Conservation (phyloP, 2,888 invertebrate genomes). For the Tipula confusa region DNA sequence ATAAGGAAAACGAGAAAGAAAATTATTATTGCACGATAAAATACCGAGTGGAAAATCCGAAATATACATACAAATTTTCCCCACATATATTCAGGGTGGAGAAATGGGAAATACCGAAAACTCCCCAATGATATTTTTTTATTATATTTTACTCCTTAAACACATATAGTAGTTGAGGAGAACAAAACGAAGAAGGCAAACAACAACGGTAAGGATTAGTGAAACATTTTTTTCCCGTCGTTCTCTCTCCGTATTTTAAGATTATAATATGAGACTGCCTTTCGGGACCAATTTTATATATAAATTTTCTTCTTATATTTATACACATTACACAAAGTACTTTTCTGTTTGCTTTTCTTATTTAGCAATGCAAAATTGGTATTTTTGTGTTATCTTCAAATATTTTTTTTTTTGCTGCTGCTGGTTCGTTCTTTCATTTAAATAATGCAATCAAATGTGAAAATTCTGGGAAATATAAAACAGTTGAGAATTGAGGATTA, state of each 20-base stretch:
- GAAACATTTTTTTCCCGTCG: not conserved
- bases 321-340: not conserved
- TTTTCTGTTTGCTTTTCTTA: not conserved
- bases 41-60: not conserved
- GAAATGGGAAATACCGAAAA: not conserved
- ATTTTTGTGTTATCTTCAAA: not conserved
- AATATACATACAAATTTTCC: not conserved
- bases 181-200: not conserved
- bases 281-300: constrained; percentile 31
- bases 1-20: constrained; percentile 25
- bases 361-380: not conserved
- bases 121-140: constrained; percentile 26
- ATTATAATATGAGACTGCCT: constrained; percentile 13
- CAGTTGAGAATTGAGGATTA: not conserved
- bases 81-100: not conserved
- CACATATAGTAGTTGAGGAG: not conserved
- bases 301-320: constrained; percentile 16
- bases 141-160: constrained; percentile 6
- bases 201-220: constrained; percentile 3
- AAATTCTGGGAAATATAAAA: not conserved
- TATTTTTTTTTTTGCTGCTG: not conserved
- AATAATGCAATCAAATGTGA: not conserved
- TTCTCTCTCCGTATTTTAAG: not conserved
- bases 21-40: constrained; percentile 20
- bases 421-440: not conserved